Base-by-base conservation (phyloP, 2,888 invertebrate species). In the Lithophane socia region DNA sequence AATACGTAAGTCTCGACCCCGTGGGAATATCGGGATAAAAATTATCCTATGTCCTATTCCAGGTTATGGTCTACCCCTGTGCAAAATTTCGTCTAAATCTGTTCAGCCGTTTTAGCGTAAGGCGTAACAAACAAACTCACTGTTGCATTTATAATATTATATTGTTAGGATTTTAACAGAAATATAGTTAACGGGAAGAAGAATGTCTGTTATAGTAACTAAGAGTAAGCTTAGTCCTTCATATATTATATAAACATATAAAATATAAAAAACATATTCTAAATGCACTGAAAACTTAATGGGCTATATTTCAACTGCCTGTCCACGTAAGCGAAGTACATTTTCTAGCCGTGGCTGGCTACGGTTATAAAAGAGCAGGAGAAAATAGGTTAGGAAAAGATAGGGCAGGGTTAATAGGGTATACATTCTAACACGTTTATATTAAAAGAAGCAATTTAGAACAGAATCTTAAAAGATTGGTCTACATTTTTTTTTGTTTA, bases 281-380 rank as follows among this genome's bases (percentile, higher is more conserved):
- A 66, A 83, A 66, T 69, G 56, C 60, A 83, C 44, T 79, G 82
- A 65, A 74, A 79, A 79, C 56, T 61, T 69, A 83, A 83, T 79
- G 83, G 83, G 60, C 69, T 42, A 74, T 83, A 74, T 66, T 66
- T 82, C 84, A 83, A 52, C 56, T 21, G 44, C 60, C 68, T 66
- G 60, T 79, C 69, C 68, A 69, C 84, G 65, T 79, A 47, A 79
- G 80, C 44, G 80, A 58, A 60, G 68, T 66, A 74, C 71, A 83
- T 79, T 83, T 82, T 61, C 60, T 74, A 83, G 73, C 65, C 54
- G 52, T 42, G 67, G n/a, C 16, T 58, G 66, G 37, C 60, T 65
- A 44, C 21, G 16, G 58, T 10, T 52, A n/a, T 74, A 60, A 79
- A 83, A 61, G 66, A 58, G 37, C n/a, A 1, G 12, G 52, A 56